A percentile compares a stretch with the other conserved stretches of the same genome.
phyloP scores from a whole-genome alignment of 2,797 vertebrate species.

The Clamator glandarius region DNA sequence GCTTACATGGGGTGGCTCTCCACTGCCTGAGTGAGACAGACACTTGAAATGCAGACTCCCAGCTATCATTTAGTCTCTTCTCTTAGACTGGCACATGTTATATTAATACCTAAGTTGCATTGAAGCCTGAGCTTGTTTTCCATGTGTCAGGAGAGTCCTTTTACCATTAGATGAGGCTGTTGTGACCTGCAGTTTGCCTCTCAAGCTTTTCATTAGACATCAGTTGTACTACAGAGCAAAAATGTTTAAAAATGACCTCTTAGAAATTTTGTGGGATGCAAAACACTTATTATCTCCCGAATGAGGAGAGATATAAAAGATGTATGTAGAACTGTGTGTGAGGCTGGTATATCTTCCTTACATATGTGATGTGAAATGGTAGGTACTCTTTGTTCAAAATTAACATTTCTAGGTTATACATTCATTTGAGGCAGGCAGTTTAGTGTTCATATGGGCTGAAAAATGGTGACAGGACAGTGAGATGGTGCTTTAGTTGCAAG shows the following conservation, averaged over 20 bases:
- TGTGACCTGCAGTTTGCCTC: background rate
- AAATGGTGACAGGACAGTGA: background rate
- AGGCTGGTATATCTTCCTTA: background rate
- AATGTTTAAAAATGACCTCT: background rate
- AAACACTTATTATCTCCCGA: background rate
- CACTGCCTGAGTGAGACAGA: background rate
- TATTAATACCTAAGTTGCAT: background rate
- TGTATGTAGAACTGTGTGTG: background rate
- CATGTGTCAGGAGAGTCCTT: background rate
- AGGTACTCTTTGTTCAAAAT: background rate
- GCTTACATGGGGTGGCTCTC: background rate
- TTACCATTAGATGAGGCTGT: background rate
- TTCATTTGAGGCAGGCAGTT: background rate
- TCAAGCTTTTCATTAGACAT: constrained; percentile 35
- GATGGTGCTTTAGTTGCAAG: background rate
- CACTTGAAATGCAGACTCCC: background rate
- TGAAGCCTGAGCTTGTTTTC: constrained; percentile 42
- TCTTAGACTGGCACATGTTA: background rate
- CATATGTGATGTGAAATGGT: background rate
- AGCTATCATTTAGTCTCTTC: background rate
- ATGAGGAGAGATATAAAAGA: background rate
- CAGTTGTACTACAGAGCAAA: background rate
- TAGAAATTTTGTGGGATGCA: background rate
- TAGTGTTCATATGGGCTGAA: background rate
- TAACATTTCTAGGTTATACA: background rate